A percentile compares a stretch with the other conserved stretches of the same genome.
Conservation (phyloP, 2,113 vertebrate genomes). For the Sclerurus mexicanus region DNA sequence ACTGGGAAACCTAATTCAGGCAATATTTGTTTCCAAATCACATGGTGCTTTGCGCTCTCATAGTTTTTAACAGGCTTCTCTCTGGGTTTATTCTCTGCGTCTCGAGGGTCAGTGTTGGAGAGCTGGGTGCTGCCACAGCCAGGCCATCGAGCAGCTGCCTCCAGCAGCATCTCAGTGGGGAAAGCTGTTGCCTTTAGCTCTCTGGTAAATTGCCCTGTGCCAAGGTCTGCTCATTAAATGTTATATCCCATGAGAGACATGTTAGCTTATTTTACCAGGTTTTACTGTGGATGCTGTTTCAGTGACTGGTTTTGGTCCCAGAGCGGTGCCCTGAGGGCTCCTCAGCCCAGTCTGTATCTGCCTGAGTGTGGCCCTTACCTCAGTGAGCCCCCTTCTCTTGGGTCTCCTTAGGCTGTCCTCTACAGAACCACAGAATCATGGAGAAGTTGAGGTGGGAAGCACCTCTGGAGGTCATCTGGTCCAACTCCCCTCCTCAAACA, state of each 20-base stretch:
- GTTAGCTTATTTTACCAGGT: background rate
- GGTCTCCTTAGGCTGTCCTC: background rate
- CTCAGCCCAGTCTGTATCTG: background rate
- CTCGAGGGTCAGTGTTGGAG: background rate
- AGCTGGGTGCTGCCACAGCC: background rate
- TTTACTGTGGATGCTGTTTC: background rate
- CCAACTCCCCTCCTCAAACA: background rate
- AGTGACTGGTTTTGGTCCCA: background rate
- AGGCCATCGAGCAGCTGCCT: background rate
- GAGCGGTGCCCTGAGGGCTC: background rate
- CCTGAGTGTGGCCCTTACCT: background rate
- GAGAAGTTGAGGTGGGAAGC: background rate
- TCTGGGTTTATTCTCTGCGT: background rate
- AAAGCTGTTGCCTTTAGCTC: background rate
- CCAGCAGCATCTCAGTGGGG: background rate
- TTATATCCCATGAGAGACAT: background rate
- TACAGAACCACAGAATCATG: background rate
- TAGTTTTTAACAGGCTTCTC: background rate
- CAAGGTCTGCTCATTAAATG: background rate
- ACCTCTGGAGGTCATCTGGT: background rate
- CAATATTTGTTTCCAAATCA: background rate
- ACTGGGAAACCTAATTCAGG: background rate
- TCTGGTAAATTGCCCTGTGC: rapidly evolving
- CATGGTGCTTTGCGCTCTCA: background rate
- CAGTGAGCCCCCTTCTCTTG: background rate